These are phyloP conservation scores for Apodemus agrarius DNA, from an alignment of 2,797 vertebrate genomes.

Conservation along the genomic window DNA sequence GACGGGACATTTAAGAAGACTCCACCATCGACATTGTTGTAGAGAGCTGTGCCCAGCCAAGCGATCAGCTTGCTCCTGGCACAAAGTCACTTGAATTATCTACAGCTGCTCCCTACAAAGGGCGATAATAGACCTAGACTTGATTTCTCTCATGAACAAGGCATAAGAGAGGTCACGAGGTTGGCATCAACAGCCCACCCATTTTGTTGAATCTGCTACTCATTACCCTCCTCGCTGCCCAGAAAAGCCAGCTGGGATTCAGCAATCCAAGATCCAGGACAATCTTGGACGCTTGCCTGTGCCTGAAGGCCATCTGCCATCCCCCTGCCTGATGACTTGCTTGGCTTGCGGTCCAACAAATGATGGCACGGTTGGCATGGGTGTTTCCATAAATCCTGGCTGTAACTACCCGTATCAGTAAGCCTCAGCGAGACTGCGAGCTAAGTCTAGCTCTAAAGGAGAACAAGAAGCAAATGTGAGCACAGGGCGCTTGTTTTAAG, in stretches of 20 bases:
- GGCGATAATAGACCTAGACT: not conserved
- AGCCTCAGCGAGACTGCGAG: not conserved
- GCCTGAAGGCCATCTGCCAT: not conserved
- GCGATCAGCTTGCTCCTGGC: not conserved
- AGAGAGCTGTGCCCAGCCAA: accelerated
- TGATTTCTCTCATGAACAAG: not conserved
- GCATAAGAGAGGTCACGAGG: not conserved
- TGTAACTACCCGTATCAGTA: too few species aligned
- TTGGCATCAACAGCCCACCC: not conserved
- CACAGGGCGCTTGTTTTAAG: not conserved
- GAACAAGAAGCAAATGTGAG: not conserved
- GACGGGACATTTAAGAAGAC: not conserved
- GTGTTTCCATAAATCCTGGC: accelerated
- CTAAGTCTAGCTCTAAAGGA: not conserved
- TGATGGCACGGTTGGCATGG: accelerated
- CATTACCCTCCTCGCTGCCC: not conserved
- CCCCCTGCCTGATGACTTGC: not conserved
- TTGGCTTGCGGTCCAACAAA: not conserved
- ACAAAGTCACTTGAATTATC: not conserved
- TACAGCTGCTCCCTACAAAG: not conserved
- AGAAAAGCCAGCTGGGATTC: not conserved
- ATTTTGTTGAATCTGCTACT: not conserved
- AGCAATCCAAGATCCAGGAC: not conserved
- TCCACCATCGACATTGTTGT: accelerated
- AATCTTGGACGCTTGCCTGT: not conserved